Conservation (phyloP, 1,140 invertebrate genomes). For the Zaprionus nigranus region DNA sequence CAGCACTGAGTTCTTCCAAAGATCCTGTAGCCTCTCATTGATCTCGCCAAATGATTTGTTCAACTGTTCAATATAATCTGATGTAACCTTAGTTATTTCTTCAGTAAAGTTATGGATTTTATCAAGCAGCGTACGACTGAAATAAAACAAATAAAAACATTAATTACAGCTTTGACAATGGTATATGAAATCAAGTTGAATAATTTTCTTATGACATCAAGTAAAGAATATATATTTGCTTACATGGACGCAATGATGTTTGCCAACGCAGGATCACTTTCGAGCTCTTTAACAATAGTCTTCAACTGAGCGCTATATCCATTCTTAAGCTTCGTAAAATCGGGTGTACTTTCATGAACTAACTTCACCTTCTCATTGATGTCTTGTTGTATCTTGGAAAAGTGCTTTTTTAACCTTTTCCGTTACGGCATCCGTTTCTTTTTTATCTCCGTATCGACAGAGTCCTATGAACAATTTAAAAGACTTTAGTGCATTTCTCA, state of each 20-base stretch:
- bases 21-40: conserved; percentile 85
- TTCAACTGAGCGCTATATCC: conserved; percentile 87
- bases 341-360: conserved; percentile 87
- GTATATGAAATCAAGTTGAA: too few relatives aligned
- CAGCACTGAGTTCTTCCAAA: conserved; percentile 86
- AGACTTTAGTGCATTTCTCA: not conserved
- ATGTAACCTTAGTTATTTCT: conserved; percentile 85
- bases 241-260: conserved; percentile 87
- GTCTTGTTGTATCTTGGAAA: conserved; percentile 79
- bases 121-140: conserved; percentile 49
- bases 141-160: not conserved
- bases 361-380: conserved; percentile 84
- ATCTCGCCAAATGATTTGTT: conserved; percentile 65
- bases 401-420: conserved; percentile 83
- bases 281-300: conserved; percentile 88
- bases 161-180: too few relatives aligned
- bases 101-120: conserved; percentile 85
- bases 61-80: conserved; percentile 85
- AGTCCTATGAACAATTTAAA: conserved; percentile 50
- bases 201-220: too few relatives aligned
- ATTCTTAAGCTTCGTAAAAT: conserved; percentile 86
- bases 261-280: conserved; percentile 88
- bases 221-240: conserved; percentile 28
- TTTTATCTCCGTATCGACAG: conserved; percentile 65
- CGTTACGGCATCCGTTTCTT: conserved; percentile 79